phyloP scores from a whole-genome alignment of 2,113 vertebrate genomes.

The Morone chrysops region DNA sequence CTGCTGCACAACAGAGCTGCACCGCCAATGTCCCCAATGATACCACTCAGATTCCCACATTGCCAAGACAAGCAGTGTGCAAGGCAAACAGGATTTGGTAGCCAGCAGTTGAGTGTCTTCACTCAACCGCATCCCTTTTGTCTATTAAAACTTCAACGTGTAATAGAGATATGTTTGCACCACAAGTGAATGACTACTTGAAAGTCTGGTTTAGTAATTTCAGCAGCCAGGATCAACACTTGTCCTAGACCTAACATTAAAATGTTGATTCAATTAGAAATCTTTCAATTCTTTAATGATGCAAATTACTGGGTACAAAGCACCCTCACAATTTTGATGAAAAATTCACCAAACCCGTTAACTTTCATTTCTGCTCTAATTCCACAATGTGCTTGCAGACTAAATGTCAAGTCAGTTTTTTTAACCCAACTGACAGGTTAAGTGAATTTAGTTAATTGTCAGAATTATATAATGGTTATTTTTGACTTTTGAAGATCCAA shows the following conservation, averaged over 20 bases:
- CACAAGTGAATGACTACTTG: too few species aligned
- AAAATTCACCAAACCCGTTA: not conserved
- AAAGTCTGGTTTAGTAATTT: not conserved
- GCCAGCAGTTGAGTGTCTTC: not conserved
- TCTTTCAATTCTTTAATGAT: not conserved
- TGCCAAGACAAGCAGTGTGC: constrained; percentile 24
- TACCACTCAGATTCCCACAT: constrained; percentile 39
- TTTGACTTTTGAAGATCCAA: not conserved
- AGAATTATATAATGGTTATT: not conserved
- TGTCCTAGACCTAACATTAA: not conserved
- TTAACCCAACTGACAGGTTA: not conserved
- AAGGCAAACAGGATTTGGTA: constrained; percentile 15
- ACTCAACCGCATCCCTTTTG: not conserved
- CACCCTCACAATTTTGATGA: not conserved
- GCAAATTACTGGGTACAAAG: not conserved
- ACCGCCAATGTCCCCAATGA: constrained; percentile 30
- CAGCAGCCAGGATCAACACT: not conserved
- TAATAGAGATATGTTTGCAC: not conserved
- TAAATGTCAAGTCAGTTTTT: not conserved
- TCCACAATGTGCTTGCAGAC: not conserved
- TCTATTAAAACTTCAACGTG: not conserved
- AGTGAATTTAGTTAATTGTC: not conserved
- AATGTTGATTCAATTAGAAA: not conserved
- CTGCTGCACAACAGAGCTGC: constrained; percentile 62
- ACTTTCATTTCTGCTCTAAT: not conserved